Evolutionary conservation across 2,113 vertebrate genomes (phyloP), one percentile per base, ranked within the genome.

Genomic region (Psephotus haematonotus): DNA sequence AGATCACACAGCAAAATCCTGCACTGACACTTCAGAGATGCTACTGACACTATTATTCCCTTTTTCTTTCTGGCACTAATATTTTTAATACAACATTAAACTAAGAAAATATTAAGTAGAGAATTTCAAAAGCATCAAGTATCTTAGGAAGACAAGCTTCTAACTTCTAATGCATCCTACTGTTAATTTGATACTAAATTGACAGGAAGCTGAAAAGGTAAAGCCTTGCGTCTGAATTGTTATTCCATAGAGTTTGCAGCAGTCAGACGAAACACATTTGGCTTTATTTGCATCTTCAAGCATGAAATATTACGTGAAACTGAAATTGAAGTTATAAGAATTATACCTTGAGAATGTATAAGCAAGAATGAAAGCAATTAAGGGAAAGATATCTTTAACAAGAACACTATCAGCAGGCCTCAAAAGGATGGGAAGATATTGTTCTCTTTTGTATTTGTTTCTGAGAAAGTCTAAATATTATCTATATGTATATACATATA

Each of bases 1-100:
- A 91, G 90, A 96, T 95, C 95, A 95, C 88, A 96, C 72, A 75
- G 86, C 86, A 94, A 96, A 96, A 96, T 82, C 82, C 92, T 68
- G 60, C 86, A 69, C 86, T 89, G 86, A 92, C 72, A 93, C 69
- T 95, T 94, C 88, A 93, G 88, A 94, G 76, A 37, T 78, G 47
- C 47, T 57, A 62, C 4, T 5, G 78, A 93, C 67, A 90, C n/a
- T 46, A 31, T 24, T 87, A 90, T 67, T 69, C 53, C 22, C 74
- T 75, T 76, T 93, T 94, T 88, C 72, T 84, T 93, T 87, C 69
- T 91, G 80, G 88, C 60, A 88, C 41, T 75, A 75, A 43, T 88
- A 69, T 93, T 93, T 95, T 95, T 82, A 95, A 81, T 85, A 91
- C 50, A 92, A 87, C 79, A 62, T 92, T 89, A 90, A 95, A 89